phyloP scores from a whole-genome alignment of 1,140 invertebrate genomes.

The Calephelis nemesis region DNA sequence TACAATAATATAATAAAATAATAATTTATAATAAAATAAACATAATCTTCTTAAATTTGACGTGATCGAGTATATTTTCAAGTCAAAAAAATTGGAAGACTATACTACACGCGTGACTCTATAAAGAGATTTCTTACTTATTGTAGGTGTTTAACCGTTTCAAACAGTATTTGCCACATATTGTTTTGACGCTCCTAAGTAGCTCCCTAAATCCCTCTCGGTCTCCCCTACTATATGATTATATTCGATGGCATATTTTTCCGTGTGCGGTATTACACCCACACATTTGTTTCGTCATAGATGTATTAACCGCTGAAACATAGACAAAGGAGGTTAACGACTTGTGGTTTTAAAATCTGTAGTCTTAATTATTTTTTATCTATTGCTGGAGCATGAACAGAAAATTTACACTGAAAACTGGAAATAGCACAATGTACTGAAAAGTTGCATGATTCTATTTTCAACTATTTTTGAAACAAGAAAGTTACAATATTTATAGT shows the following conservation, averaged over 20 bases:
- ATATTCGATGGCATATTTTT: not conserved
- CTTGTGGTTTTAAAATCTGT: conserved; percentile 12
- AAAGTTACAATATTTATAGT: not conserved
- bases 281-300: not conserved
- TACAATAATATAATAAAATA: no score
- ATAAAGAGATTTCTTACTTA: no score
- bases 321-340: conserved; percentile 11
- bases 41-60: no score
- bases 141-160: no score
- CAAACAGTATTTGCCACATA: no score
- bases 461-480: not conserved
- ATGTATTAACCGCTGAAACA: not conserved
- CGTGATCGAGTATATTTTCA: no score
- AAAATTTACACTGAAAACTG: not conserved
- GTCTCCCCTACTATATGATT: not conserved
- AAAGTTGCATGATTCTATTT: conserved; percentile 7
- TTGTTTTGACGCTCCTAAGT: no score
- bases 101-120: no score
- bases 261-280: not conserved
- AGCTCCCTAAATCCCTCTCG: not conserved
- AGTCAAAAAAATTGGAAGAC: no score
- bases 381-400: conserved; percentile 2
- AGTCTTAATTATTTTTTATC: conserved; percentile 6
- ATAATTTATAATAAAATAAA: no score
- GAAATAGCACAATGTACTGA: conserved; percentile 8